Base-by-base conservation (phyloP, 2,797 vertebrate species). In the Alcedo quadribrachys region DNA sequence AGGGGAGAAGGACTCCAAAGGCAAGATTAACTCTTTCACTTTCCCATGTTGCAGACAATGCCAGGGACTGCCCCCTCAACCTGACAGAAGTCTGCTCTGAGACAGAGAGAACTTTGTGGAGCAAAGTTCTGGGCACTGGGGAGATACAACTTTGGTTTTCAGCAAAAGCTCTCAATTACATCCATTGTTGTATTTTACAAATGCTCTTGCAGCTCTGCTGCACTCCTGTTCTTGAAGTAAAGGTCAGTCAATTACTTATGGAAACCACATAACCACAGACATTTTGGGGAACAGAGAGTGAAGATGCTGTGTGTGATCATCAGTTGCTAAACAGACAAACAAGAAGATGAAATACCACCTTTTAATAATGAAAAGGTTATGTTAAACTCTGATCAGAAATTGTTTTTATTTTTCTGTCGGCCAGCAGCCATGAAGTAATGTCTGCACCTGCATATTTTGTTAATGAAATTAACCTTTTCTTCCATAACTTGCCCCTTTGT, bases 331-430 rank as follows among this genome's bases (percentile, higher is more conserved):
- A 78, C 19, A 71, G 87, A 63, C 54, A 77, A 85, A 54, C 46
- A 74, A 77, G 45, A 74, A 74, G 79, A 79, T 32, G 42, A 92
- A 95, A 92, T 87, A 68, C 48, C 65, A 81, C 46, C 73, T 92
- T 85, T 92, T 91, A 66, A 50, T 74, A 80, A 80, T 61, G 81
- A 84, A 93, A 94, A 95, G 91, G 81, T 95, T 95, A 89, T 77
- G 35, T 63, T 89, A 81, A 83, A 66, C 61, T 87, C 79, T 69
- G 75, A 71, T 75, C 54, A 82, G 69, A 70, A 89, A 70, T 45
- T 33, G 67, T 70, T 75, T 83, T 63, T 80, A 45, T 66, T 94
- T 84, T 81, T 50, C 71, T 55, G 37, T 50, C 2, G 7, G 46
- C 53, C 55, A n/a, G 27, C 35, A 87, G 83, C 60, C 33, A 35